Percentiles rank a stretch among this genome's conserved stretches.
Conservation (phyloP, 1,140 invertebrate species). For the Aleiodes sp. region DNA sequence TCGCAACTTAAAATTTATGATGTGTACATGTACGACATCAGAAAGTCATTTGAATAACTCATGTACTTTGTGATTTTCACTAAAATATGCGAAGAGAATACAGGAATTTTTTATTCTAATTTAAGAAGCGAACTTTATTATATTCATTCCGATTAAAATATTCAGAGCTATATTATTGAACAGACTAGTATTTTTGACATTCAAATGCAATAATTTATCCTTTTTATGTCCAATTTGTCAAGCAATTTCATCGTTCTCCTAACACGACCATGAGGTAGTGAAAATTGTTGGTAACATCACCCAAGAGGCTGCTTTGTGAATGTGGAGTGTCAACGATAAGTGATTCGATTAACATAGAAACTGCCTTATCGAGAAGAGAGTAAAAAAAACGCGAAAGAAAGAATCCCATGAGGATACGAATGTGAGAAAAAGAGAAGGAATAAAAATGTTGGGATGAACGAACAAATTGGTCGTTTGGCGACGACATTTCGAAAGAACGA, state of each 20-base stretch:
- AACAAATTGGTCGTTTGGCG: conserved; percentile 42
- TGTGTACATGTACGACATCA: neutral
- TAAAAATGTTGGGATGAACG: conserved; percentile 29
- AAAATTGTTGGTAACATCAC: neutral
- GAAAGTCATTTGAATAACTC: neutral
- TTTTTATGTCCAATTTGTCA: conserved; percentile 3
- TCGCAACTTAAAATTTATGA: no score
- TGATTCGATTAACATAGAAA: conserved; percentile 40
- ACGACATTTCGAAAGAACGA: conserved; percentile 35
- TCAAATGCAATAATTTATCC: neutral
- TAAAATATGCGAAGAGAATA: no score
- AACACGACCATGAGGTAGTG: neutral
- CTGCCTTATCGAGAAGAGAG: conserved; percentile 27
- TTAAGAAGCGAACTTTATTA: neutral
- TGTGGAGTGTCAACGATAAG: conserved; percentile 27
- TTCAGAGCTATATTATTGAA: neutral
- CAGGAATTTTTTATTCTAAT: no score
- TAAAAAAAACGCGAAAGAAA: neutral
- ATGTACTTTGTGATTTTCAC: no score
- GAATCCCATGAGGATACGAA: neutral
- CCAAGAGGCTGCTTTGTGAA: neutral
- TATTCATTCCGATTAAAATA: no score
- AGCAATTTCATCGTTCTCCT: neutral
- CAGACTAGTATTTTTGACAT: neutral
- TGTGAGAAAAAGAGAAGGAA: neutral